Evolutionary conservation across 2,797 vertebrate species (phyloP), one percentile per base, ranked within the genome.

Genomic region (Sebastes iracundus): DNA sequence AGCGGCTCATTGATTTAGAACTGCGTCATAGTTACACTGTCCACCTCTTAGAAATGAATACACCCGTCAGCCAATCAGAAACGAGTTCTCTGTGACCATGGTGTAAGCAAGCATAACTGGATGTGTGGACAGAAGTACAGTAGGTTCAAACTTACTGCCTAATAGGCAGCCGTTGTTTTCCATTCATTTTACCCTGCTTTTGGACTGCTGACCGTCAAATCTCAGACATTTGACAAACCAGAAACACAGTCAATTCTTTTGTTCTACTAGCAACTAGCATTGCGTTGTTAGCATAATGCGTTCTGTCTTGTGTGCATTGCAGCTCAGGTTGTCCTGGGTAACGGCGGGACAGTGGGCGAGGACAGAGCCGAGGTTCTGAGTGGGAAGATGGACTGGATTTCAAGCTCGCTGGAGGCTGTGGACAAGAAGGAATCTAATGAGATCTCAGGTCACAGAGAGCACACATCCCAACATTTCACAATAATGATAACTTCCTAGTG

Each of bases 401-500:
- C 96, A 0, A 91, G 95, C 83, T 95, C 95, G 14, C 87, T 96
- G 91, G 98, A 99, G 32, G 94, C 96, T n/a, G 88, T 88, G 56
- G 87, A 96, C 85, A 98, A 96, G 90, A 97, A 97, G 86, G 97
- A 98, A 30, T 90, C 84, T 0, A 94, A 95, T n/a, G 97, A 99
- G 89, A 99, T 99, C 90, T 96, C 95, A 84, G 95, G 95, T 96
- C 4, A 70, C 32, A 66, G 14, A 81, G 35, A 61, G 4, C 30
- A 11, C 74, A 13, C 65, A 32, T 16, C 42, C 28, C 22, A 13
- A 13, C 6, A n/a, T 32, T 11, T 53, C 42, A 61, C 18, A 12
- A 1, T 28, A 16, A 30, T 2, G 16, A 27, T 4, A 1, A 30
- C 16, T 9, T 16, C 49, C 2, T 23, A 32, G 42, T 9, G 4